Evolutionary conservation across 2,797 vertebrate species (phyloP).

Genomic region (Borostomias antarcticus): DNA sequence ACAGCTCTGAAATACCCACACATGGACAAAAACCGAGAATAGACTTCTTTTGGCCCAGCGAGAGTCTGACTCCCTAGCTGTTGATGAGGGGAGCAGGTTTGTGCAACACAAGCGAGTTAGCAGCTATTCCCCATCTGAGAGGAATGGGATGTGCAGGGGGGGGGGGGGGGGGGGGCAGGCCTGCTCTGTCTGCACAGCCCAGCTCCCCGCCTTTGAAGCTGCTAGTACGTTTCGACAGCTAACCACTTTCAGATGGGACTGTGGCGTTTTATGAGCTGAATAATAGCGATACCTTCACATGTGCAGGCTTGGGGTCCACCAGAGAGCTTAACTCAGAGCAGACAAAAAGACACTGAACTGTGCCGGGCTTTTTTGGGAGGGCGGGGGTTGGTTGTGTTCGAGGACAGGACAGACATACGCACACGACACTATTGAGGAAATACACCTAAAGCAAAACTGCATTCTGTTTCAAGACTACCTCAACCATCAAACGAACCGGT

Average conservation of each 20-base stretch:
- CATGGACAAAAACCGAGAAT: background rate
- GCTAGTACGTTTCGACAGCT: conserved; percentile 76
- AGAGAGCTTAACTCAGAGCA: conserved; percentile 55
- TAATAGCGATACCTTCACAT: conserved; percentile 80
- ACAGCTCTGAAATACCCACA: background rate
- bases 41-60: background rate
- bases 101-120: conserved; percentile 70
- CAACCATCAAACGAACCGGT: conserved; percentile 28
- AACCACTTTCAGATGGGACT: conserved; percentile 85
- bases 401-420: conserved; percentile 18
- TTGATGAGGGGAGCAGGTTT: conserved; percentile 67
- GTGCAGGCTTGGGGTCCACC: conserved; percentile 73
- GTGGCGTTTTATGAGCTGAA: conserved; percentile 78
- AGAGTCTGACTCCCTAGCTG: conserved; percentile 16
- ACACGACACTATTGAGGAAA: background rate
- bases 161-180: conserved; percentile 40
- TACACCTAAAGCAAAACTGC: conserved; percentile 11
- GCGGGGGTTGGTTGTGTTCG: conserved; percentile 34
- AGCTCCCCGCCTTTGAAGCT: conserved; percentile 80
- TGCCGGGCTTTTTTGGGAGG: conserved; percentile 51
- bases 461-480: conserved; percentile 17
- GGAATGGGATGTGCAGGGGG: conserved; percentile 69
- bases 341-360: conserved; percentile 43
- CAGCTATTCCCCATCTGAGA: conserved; percentile 65
- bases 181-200: conserved; percentile 68